Evolutionary conservation across 2,888 invertebrate species (phyloP), one percentile per base, ranked within the genome.

Genomic region (Oscheius sp.): DNA sequence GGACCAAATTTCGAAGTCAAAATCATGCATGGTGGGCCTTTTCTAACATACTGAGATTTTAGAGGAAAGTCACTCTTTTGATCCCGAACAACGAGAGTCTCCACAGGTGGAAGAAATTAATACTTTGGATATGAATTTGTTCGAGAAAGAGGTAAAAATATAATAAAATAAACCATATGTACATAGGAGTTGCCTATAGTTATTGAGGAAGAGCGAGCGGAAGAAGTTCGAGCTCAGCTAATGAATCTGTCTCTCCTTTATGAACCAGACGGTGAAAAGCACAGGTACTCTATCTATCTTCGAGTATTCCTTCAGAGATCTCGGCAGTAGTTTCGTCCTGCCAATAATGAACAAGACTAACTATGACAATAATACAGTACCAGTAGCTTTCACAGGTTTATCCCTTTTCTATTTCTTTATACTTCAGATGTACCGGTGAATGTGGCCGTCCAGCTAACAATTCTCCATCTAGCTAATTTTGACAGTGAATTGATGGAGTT

Each of bases 341-440:
- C 84, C 85, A 0, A 72, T 85, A 1, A 66, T 85, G 20, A 77
- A 78, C 36, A 70, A 75, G 26, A 73, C 77, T 20, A 69, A 80
- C 28, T 85, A 85, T 62, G 85, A 85, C 59, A 85, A 85, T 62
- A 83, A 78, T 44, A 78, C 75, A 38, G 82, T 80, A 14, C 85
- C 85, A 4, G 51, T 82, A 28, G 73, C 83, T 2, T 85, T 85
- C 66, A 56, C 78, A 32, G 85, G 84, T 85, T n/a, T n/a, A n/a
- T n/a, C n/a, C n/a, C n/a, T n/a, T n/a, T n/a, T n/a, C 45, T 17
- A 9, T n/a, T 14, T 36, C 14, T 36, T 14, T 24, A 36, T n/a
- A n/a, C n/a, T 44, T 38, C 22, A 64, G 85, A 85, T 63, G 72
- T 82, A 24, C 83, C 85, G 0, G 75, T 85, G 6, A 76, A 80